Conservation (phyloP, 2,888 invertebrate species). For the Scaptomyza caliginosa region DNA sequence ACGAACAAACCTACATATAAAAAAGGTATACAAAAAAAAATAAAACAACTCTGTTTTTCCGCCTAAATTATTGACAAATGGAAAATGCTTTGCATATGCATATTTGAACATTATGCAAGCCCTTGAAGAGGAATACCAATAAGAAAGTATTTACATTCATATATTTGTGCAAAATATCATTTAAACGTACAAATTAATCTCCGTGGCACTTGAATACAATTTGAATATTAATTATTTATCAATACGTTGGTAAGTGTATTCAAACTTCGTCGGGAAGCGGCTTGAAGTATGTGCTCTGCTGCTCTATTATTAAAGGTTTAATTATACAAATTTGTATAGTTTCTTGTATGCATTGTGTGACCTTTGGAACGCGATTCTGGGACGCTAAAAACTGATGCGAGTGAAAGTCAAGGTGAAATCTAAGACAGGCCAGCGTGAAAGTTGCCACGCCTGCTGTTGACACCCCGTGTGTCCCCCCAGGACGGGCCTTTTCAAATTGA, state of each 20-base stretch:
- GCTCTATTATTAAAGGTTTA: slow-evolving; percentile 20
- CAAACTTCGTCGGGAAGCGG: not conserved
- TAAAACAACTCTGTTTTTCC: slow-evolving; percentile 25
- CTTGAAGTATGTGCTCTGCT: not conserved
- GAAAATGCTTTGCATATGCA: slow-evolving; percentile 32
- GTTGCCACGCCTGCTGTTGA: slow-evolving; percentile 54
- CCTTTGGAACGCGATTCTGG: slow-evolving; percentile 23
- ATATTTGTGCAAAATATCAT: slow-evolving; percentile 5
- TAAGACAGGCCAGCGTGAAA: slow-evolving; percentile 50
- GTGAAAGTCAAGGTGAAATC: slow-evolving; percentile 63
- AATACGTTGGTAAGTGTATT: too few species aligned
- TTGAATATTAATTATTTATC: not conserved
- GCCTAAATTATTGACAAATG: slow-evolving; percentile 37
- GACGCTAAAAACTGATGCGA: slow-evolving; percentile 20
- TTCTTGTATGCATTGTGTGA: slow-evolving; percentile 2
- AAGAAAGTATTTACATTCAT: slow-evolving; percentile 9
- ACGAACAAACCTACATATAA: slow-evolving; percentile 5
- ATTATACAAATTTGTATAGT: slow-evolving; percentile 1
- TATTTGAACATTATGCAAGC: slow-evolving; percentile 2
- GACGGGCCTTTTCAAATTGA: slow-evolving; percentile 56
- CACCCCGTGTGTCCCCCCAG: too few species aligned
- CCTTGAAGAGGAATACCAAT: not conserved
- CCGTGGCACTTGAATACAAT: not conserved
- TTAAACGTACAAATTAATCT: not conserved
- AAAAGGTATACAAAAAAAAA: not conserved